These are phyloP conservation scores for Anniella stebbinsi DNA, from an alignment of 2,797 vertebrate species.

Conservation along the genomic window DNA sequence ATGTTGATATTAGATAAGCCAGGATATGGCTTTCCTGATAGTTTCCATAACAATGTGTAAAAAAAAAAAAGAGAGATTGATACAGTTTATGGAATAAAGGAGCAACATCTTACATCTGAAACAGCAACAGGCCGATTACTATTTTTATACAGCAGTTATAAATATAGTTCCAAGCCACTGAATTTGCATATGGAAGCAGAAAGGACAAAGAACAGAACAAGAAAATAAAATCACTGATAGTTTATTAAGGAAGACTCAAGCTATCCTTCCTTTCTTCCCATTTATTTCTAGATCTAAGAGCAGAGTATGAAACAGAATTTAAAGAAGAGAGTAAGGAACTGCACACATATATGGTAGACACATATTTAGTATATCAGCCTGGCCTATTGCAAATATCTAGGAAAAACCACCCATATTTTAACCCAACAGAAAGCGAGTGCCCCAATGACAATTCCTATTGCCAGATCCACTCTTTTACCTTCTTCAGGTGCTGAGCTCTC, in stretches of 20 bases:
- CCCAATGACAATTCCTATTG: not conserved
- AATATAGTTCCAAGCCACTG: not conserved
- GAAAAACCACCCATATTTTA: not conserved
- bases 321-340: not conserved
- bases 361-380: slow-evolving; percentile 17
- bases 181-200: not conserved
- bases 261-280: not conserved
- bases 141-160: not conserved
- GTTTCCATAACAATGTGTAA: not conserved
- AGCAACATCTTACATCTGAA: not conserved
- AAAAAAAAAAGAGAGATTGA: not conserved
- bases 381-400: not conserved
- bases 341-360: not conserved
- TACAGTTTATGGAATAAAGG: not conserved
- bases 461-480: slow-evolving; percentile 80
- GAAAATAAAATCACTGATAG: not conserved
- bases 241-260: not conserved
- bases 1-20: not conserved
- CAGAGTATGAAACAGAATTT: not conserved
- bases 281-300: not conserved
- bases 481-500: slow-evolving; percentile 98
- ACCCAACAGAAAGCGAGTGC: not conserved
- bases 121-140: not conserved
- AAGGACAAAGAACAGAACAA: not conserved
- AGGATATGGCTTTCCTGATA: not conserved